phyloP scores from a whole-genome alignment of 2,797 vertebrate genomes.

The Molothrus aeneus region DNA sequence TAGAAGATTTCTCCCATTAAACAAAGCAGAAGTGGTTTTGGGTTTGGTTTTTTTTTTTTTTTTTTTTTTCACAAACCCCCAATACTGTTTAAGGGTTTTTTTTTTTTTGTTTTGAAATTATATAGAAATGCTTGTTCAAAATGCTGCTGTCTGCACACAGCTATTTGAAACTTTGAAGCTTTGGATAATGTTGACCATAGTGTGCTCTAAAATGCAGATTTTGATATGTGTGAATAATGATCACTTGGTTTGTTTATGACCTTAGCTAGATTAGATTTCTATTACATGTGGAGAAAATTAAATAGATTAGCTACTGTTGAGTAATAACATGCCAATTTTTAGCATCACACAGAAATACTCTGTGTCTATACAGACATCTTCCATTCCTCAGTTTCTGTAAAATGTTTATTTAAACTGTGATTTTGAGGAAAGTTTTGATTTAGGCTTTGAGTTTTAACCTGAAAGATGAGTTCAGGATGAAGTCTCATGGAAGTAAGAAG shows the following conservation, averaged over 20 bases:
- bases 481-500: background rate
- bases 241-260: background rate
- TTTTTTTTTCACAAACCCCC: accelerated
- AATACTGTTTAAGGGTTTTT: background rate
- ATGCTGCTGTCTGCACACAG: background rate
- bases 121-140: background rate
- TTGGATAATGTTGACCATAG: background rate
- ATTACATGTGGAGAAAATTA: background rate
- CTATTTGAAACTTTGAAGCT: background rate
- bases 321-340: background rate
- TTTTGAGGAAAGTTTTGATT: background rate
- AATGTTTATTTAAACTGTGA: background rate
- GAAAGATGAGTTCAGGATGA: background rate
- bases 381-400: background rate
- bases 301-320: background rate
- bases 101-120: background rate
- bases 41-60: background rate
- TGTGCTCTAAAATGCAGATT: background rate
- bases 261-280: background rate
- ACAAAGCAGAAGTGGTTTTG: background rate
- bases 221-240: background rate
- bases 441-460: background rate
- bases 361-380: background rate
- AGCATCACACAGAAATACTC: background rate
- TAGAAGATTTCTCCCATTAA: background rate